Conservation (phyloP, 2,888 invertebrate species). For the Crematogaster levior region DNA sequence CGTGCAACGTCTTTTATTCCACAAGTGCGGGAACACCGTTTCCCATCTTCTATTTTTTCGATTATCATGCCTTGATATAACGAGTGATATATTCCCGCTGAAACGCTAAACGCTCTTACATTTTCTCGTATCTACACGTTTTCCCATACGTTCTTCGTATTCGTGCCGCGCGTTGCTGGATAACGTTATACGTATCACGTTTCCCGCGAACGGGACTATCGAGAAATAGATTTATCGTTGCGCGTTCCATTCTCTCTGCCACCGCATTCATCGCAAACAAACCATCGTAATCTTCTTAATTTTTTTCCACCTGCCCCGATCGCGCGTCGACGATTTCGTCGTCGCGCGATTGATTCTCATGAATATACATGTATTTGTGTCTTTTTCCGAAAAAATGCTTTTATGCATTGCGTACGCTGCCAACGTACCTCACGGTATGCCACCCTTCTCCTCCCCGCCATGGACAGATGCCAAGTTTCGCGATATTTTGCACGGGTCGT, state of each 20-base stretch:
- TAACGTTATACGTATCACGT: slow-evolving; percentile 49
- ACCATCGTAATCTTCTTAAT: slow-evolving; percentile 32
- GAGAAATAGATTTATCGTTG: slow-evolving; percentile 42
- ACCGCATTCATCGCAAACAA: slow-evolving; percentile 38
- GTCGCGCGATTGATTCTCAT: slow-evolving; percentile 54
- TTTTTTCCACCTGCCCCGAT: background rate
- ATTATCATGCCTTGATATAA: slow-evolving; percentile 16
- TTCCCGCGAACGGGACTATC: slow-evolving; percentile 37
- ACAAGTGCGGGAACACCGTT: background rate
- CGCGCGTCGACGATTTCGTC: slow-evolving; percentile 40
- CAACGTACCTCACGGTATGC: background rate
- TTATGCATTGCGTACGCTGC: slow-evolving; percentile 12
- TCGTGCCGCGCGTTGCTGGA: slow-evolving; percentile 17
- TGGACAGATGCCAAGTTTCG: slow-evolving; percentile 56
- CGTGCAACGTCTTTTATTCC: background rate
- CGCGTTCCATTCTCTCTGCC: background rate
- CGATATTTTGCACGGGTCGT: slow-evolving; percentile 63
- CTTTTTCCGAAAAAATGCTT: slow-evolving; percentile 48
- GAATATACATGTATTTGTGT: slow-evolving; percentile 58
- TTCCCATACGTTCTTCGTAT: slow-evolving; percentile 16
- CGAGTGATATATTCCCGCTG: slow-evolving; percentile 28
- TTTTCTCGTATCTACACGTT: slow-evolving; percentile 39
- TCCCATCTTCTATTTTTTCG: slow-evolving; percentile 7
- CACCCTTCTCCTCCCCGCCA: background rate
- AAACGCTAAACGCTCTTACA: slow-evolving; percentile 41